phyloP scores from a whole-genome alignment of 1,140 invertebrate genomes.

The Drosophila pachea region DNA sequence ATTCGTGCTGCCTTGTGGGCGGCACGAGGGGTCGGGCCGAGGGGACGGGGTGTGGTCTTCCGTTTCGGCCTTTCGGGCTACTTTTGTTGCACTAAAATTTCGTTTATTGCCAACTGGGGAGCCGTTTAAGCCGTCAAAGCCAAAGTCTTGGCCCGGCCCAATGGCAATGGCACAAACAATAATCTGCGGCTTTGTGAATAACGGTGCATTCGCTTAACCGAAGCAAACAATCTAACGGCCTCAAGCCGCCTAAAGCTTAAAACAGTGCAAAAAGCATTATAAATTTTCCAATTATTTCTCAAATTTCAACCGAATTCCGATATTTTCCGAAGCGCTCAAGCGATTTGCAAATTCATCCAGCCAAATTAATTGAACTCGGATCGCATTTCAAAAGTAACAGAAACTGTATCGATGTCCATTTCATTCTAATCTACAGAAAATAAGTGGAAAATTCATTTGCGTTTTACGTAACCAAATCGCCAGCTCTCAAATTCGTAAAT shows the following conservation, averaged over 20 bases:
- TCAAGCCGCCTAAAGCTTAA: too few relatives aligned
- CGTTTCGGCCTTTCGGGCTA: conserved; percentile 15
- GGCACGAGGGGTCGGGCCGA: too few relatives aligned
- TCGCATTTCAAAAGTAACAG: too few relatives aligned
- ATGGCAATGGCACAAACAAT: conserved; percentile 14
- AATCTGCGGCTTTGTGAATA: background rate
- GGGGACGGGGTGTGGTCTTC: too few relatives aligned
- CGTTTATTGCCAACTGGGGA: conserved; percentile 45
- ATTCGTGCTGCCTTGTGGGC: conserved; percentile 30
- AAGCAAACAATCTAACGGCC: background rate
- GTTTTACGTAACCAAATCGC: background rate
- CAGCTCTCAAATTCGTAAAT: background rate
- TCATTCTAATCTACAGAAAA: background rate
- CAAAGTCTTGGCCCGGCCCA: conserved; percentile 1
- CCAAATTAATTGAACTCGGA: too few relatives aligned
- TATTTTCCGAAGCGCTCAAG: too few relatives aligned
- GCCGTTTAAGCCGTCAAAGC: conserved; percentile 42
- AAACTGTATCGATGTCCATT: background rate
- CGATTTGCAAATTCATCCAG: too few relatives aligned
- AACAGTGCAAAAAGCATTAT: too few relatives aligned
- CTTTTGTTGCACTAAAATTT: conserved; percentile 45
- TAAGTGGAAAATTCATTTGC: background rate
- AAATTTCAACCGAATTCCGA: too few relatives aligned
- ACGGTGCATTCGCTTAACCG: background rate
- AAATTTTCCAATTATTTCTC: too few relatives aligned